Evolutionary conservation across 2,797 vertebrate genomes (phyloP).

Genomic region (Bradypodion ventrale): DNA sequence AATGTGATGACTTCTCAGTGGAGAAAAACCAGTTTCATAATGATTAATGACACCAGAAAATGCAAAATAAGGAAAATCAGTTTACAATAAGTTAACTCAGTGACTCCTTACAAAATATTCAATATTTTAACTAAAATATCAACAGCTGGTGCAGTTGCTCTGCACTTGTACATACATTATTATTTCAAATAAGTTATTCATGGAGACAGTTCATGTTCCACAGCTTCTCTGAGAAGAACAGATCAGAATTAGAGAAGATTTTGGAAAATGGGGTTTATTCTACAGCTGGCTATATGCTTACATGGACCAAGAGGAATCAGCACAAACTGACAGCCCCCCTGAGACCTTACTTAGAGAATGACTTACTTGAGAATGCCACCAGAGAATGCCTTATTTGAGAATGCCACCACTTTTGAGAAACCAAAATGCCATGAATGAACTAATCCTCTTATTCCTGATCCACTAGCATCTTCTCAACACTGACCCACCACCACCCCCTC

Average conservation of each 20-base stretch:
- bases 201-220: background rate
- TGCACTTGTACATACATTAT: constrained; percentile 14
- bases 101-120: constrained; percentile 18
- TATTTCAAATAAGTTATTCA: constrained; percentile 8
- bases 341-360: background rate
- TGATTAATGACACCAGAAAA: constrained; percentile 45
- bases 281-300: background rate
- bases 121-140: background rate
- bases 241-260: background rate
- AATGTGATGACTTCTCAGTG: constrained; percentile 39
- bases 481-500: no score
- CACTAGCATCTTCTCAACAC: no score
- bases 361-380: background rate
- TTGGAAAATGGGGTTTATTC: background rate
- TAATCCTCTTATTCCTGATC: no score
- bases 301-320: background rate
- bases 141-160: constrained; percentile 33
- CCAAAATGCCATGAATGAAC: no score
- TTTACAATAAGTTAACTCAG: constrained; percentile 35
- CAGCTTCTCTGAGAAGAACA: background rate
- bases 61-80: constrained; percentile 46
- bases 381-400: background rate
- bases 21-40: constrained; percentile 47
- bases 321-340: background rate
- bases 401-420: background rate